phyloP scores from a whole-genome alignment of 2,113 vertebrate genomes.

The Andinoacara biseriatus region DNA sequence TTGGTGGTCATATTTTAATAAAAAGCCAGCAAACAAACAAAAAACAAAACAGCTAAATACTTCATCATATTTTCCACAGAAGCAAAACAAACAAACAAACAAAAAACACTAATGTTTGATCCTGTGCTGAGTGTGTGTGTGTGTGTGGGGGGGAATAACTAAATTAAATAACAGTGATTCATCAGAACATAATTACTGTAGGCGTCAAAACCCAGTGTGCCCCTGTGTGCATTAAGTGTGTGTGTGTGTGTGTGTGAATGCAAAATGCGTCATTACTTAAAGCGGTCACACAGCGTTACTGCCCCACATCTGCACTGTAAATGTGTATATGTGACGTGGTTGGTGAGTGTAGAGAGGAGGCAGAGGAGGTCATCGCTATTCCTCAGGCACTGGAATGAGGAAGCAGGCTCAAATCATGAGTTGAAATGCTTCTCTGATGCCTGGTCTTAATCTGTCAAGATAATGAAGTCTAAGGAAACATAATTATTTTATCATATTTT shows the following conservation, averaged over 20 bases:
- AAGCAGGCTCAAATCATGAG: not conserved
- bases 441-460: not conserved
- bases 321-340: slow-evolving; percentile 16
- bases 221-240: slow-evolving; percentile 4
- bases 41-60: not conserved
- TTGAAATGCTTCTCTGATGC: not conserved
- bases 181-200: slow-evolving; percentile 33
- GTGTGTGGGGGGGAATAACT: not conserved
- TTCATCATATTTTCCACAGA: not conserved
- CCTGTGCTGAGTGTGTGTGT: slow-evolving; percentile 14
- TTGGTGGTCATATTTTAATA: not conserved
- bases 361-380: slow-evolving; percentile 11
- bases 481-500: not conserved
- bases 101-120: not conserved
- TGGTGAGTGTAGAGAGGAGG: not conserved
- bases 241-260: slow-evolving; percentile 6
- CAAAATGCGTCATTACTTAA: slow-evolving; percentile 32
- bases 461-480: not conserved
- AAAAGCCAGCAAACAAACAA: not conserved
- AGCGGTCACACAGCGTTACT: slow-evolving; percentile 25
- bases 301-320: slow-evolving; percentile 20
- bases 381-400: not conserved
- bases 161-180: slow-evolving; percentile 15
- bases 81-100: not conserved
- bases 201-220: slow-evolving; percentile 13